Conservation (phyloP, 2,113 vertebrate species). For the Ctenomys sociabilis region DNA sequence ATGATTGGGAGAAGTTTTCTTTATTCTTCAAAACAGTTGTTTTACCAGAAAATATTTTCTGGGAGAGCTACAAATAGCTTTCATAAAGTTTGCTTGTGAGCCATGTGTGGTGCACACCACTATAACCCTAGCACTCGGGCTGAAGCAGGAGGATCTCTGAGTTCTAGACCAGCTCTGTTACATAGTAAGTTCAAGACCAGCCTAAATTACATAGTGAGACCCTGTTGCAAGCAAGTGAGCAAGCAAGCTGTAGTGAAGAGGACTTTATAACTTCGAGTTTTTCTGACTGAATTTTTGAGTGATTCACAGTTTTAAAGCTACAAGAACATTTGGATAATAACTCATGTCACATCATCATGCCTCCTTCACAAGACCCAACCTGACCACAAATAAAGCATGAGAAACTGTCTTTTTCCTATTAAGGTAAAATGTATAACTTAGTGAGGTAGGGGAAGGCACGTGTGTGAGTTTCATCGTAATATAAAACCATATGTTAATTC, state of each 20-base stretch:
- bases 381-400: not conserved
- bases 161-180: not conserved
- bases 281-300: slow-evolving; percentile 13
- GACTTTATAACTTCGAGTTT: slow-evolving; percentile 53
- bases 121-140: not conserved
- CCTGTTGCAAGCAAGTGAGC: not conserved
- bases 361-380: not conserved
- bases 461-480: not conserved
- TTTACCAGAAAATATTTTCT: slow-evolving; percentile 54
- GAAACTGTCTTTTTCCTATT: not conserved
- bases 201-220: not conserved
- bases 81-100: not conserved
- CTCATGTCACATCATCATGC: not conserved
- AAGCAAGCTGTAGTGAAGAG: not conserved
- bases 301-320: slow-evolving; percentile 22
- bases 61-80: slow-evolving; percentile 14
- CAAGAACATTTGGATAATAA: slow-evolving; percentile 1
- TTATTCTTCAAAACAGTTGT: slow-evolving; percentile 3
- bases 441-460: not conserved
- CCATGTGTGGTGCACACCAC: not conserved
- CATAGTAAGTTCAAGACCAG: not conserved
- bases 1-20: not conserved
- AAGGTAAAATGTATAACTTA: not conserved
- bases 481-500: not conserved
- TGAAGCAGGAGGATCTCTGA: not conserved